These are phyloP conservation scores for Falco naumanni DNA, from an alignment of 2,797 vertebrate species.

Conservation along the genomic window DNA sequence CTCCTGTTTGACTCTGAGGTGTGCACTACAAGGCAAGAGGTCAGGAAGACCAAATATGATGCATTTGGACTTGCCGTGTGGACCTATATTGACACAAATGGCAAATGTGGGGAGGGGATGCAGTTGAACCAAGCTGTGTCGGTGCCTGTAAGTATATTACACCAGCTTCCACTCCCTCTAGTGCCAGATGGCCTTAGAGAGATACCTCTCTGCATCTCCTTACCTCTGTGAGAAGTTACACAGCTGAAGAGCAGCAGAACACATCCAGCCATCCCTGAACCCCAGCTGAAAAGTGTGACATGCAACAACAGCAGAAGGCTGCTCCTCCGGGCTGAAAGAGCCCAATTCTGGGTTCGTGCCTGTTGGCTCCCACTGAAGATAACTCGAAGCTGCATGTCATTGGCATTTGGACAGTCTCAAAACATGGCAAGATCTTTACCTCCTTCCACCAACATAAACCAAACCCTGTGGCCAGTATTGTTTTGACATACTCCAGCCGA, in stretches of 20 bases:
- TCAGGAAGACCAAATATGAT: not conserved
- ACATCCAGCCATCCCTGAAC: not conserved
- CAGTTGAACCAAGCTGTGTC: not conserved
- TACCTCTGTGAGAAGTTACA: not conserved
- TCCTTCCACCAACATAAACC: not conserved
- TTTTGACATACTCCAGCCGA: not conserved
- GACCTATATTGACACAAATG: not conserved
- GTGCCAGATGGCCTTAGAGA: not conserved
- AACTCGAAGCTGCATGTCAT: not conserved
- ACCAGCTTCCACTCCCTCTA: not conserved
- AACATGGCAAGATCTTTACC: not conserved
- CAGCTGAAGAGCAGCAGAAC: not conserved
- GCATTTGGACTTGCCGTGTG: not conserved
- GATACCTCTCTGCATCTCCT: not conserved
- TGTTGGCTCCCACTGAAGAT: not conserved
- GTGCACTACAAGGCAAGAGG: not conserved
- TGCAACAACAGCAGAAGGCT: not conserved
- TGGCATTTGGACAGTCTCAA: not conserved
- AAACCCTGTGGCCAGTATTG: not conserved
- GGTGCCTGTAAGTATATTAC: not conserved
- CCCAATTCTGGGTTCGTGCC: not conserved
- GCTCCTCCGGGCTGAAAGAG: not conserved
- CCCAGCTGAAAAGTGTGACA: not conserved
- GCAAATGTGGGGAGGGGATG: accelerated
- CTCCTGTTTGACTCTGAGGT: not conserved